Percentiles rank a stretch among this genome's conserved stretches.
These are phyloP conservation scores for Calcarius lapponicus DNA, from an alignment of 2,797 vertebrate genomes.

Conservation along the genomic window DNA sequence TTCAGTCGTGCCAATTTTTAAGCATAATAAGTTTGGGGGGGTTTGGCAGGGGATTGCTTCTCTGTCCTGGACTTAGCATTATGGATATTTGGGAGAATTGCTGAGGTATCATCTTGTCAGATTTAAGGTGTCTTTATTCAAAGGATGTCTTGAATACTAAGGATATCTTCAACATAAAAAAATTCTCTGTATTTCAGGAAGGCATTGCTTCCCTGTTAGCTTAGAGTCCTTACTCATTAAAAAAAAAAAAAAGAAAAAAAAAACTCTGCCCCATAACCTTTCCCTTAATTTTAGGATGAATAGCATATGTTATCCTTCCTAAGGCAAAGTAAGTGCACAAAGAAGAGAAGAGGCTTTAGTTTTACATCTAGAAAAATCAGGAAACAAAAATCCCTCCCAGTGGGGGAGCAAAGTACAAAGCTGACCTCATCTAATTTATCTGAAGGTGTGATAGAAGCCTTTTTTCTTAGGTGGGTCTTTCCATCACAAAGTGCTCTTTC, in stretches of 20 bases:
- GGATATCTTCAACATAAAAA: neutral
- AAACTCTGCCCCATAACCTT: neutral
- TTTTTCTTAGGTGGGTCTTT: conserved; percentile 31
- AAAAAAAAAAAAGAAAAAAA: neutral
- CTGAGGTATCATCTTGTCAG: neutral
- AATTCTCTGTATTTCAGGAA: neutral
- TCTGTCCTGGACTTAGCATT: neutral
- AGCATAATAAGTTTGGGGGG: fast-evolving
- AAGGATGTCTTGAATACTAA: neutral
- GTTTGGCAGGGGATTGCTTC: neutral
- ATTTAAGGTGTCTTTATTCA: neutral
- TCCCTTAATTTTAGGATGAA: conserved; percentile 7
- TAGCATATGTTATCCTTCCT: conserved; percentile 26
- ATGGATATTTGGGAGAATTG: neutral
- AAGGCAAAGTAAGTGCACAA: conserved; percentile 46
- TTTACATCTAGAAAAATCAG: conserved; percentile 43
- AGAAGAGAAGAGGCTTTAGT: conserved; percentile 37
- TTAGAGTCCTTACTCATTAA: neutral
- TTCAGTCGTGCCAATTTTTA: neutral
- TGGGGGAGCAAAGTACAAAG: conserved; percentile 50
- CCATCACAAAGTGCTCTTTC: conserved; percentile 25
- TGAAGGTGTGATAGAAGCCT: conserved; percentile 23
- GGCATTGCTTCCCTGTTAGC: neutral
- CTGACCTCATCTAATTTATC: conserved; percentile 65
- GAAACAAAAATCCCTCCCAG: conserved; percentile 56